phyloP scores from a whole-genome alignment of 2,888 invertebrate species.

The Bombylius major region DNA sequence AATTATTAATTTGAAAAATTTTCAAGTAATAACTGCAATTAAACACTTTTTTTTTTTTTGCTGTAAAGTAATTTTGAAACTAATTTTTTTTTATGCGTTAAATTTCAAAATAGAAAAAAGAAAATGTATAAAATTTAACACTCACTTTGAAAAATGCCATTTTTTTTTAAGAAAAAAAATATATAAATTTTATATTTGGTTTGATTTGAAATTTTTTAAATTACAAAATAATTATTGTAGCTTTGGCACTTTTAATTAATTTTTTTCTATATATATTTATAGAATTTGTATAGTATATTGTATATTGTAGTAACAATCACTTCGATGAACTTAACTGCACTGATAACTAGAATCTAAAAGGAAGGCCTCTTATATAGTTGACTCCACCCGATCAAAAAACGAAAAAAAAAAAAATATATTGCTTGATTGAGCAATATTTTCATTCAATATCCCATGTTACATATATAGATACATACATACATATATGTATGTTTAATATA shows the following conservation, averaged over 20 bases:
- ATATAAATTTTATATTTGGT: conserved; percentile 1
- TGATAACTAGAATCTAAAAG: conserved; percentile 39
- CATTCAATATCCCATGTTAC: no score
- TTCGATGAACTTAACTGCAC: conserved; percentile 35
- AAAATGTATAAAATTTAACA: conserved; percentile 9
- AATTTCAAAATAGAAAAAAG: neutral
- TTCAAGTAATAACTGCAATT: neutral
- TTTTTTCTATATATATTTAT: no score
- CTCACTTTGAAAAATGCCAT: conserved; percentile 39
- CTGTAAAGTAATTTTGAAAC: neutral
- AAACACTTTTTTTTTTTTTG: neutral
- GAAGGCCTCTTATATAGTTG: conserved; percentile 37
- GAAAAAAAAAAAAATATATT: no score
- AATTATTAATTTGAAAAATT: no score
- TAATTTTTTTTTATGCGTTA: no score
- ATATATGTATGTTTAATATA: no score
- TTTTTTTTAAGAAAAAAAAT: conserved; percentile 15
- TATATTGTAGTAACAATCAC: conserved; percentile 18
- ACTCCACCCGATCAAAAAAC: conserved; percentile 29
- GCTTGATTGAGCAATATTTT: no score
- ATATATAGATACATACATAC: no score
- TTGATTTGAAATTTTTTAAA: neutral
- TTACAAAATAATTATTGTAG: no score
- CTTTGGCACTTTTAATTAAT: no score
- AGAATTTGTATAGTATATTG: neutral